These are phyloP conservation scores for Pontoporia blainvillei DNA, from an alignment of 2,113 vertebrate genomes.

Conservation along the genomic window DNA sequence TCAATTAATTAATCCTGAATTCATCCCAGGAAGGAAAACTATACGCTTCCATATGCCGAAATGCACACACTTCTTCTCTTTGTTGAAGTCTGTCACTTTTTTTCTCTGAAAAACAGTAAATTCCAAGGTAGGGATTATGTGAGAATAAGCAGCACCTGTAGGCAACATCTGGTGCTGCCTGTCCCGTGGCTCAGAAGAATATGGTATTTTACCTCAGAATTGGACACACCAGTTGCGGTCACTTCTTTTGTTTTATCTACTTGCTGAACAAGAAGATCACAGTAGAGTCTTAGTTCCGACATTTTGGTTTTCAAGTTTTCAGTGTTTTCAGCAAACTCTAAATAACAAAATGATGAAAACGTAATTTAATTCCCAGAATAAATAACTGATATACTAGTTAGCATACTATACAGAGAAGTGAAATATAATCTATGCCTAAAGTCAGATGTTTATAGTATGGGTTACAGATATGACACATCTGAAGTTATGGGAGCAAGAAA, in stretches of 20 bases:
- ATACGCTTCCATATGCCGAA: not conserved
- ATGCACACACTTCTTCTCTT: not conserved
- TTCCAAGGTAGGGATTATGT: not conserved
- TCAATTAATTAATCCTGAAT: not conserved
- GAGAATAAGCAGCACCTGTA: not conserved
- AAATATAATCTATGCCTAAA: not conserved
- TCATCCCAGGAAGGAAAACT: not conserved
- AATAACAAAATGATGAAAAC: slow-evolving; percentile 51
- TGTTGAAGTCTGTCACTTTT: not conserved
- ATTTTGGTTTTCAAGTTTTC: slow-evolving; percentile 96
- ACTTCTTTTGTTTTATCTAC: slow-evolving; percentile 91
- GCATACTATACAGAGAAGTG: not conserved
- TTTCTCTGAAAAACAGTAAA: not conserved
- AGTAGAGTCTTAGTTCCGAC: slow-evolving; percentile 96
- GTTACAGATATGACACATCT: not conserved
- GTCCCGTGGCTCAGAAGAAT: not conserved
- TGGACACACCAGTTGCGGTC: slow-evolving; percentile 66
- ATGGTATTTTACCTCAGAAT: slow-evolving; percentile 78
- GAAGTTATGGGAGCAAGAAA: not conserved
- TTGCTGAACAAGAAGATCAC: slow-evolving; percentile 98
- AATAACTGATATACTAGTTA: not conserved
- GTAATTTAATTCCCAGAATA: not conserved
- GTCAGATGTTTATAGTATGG: not conserved
- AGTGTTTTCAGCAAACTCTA: slow-evolving; percentile 96
- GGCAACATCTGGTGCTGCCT: not conserved